Conservation (phyloP, 2,113 vertebrate genomes). For the Probosciger aterrimus region DNA sequence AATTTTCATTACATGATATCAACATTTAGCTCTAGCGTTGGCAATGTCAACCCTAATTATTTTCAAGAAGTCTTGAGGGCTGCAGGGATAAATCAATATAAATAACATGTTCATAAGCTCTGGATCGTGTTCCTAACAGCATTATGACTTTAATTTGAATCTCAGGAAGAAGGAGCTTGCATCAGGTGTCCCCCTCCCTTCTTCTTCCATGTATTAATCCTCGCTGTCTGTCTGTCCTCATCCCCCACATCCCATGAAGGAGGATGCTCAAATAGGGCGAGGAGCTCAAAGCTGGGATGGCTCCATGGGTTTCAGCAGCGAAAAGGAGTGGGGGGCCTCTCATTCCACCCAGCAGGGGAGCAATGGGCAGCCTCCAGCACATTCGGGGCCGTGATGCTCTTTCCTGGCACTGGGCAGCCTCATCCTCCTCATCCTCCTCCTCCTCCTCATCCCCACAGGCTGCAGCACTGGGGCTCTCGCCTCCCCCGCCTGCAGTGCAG, state of each 20-base stretch:
- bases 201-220: constrained; percentile 4
- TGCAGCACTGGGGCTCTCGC: neutral
- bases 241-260: neutral
- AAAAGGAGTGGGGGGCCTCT: neutral
- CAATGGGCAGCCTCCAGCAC: rapidly evolving
- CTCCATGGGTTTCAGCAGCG: neutral
- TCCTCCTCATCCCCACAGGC: neutral
- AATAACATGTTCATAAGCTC: constrained; percentile 58
- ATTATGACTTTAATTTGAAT: constrained; percentile 21
- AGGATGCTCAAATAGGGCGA: neutral
- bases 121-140: constrained; percentile 30
- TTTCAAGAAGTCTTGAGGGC: constrained; percentile 63
- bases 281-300: neutral
- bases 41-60: constrained; percentile 66
- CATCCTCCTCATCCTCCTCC: neutral
- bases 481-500: constrained; percentile 38
- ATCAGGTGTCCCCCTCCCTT: neutral
- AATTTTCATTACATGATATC: constrained; percentile 32
- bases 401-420: neutral
- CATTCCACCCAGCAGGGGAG: neutral
- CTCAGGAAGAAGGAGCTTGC: neutral
- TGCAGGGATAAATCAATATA: constrained; percentile 66
- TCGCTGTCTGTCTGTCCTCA: neutral
- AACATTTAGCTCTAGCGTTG: constrained; percentile 41
- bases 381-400: rapidly evolving